Percentiles rank a stretch among this genome's conserved stretches.
Conservation (phyloP, 2,113 vertebrate genomes). For the Aplodontia rufa region DNA sequence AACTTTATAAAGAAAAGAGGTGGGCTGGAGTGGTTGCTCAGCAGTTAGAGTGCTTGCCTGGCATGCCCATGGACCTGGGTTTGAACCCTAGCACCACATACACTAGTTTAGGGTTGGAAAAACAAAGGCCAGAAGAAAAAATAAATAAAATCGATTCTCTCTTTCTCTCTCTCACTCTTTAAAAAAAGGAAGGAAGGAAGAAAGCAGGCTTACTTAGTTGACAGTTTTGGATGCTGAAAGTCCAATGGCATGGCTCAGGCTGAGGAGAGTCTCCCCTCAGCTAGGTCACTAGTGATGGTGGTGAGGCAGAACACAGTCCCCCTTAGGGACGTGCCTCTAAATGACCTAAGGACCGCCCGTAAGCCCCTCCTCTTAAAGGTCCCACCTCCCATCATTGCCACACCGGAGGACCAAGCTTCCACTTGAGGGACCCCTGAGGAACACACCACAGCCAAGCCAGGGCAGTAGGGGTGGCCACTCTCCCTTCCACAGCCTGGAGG, state of each 20-base stretch:
- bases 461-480: not conserved
- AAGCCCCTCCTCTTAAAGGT: no score
- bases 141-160: no score
- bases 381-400: not conserved
- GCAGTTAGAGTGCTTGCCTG: no score
- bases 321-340: not conserved
- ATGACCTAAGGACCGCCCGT: not conserved
- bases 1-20: not conserved
- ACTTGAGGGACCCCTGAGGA: not conserved
- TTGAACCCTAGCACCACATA: no score
- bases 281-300: not conserved
- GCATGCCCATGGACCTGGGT: no score
- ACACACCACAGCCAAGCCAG: not conserved
- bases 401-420: not conserved
- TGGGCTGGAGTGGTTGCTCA: no score
- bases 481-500: not conserved
- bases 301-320: not conserved
- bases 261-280: no score
- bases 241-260: not conserved
- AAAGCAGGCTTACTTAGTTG: not conserved
- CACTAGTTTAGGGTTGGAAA: no score
- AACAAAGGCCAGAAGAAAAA: no score
- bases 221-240: not conserved
- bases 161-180: no score
- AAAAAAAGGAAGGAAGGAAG: no score